Conservation (phyloP, 35 echinoderm and acorn worm species). For the Strongylocentrotus purpuratus region DNA sequence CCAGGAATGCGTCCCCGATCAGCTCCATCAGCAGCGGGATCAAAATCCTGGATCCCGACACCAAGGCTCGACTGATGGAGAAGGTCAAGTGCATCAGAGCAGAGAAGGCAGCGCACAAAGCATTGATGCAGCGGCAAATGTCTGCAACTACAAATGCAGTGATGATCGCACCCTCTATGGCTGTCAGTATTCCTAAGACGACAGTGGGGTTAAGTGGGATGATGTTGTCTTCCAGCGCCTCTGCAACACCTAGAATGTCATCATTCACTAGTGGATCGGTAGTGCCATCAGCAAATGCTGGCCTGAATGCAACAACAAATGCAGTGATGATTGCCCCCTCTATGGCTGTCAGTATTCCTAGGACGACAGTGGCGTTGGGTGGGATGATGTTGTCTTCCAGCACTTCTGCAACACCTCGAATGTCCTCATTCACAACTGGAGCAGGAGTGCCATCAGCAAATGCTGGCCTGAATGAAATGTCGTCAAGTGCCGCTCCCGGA, state of each 20-base stretch:
- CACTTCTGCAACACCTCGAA: neutral
- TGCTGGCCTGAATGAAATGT: neutral
- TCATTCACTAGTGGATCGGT: neutral
- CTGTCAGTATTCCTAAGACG: conserved; percentile 54
- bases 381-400: neutral
- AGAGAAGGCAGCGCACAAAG: conserved; percentile 41
- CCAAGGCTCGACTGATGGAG: conserved; percentile 71
- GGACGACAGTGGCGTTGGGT: neutral
- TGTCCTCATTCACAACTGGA: neutral
- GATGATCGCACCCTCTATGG: conserved; percentile 47
- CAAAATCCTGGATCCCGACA: conserved; percentile 75
- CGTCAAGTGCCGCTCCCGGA: conserved; percentile 17
- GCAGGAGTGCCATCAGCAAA: neutral
- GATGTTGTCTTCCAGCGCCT: conserved; percentile 7
- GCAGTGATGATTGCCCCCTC: conserved; percentile 52
- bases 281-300: neutral
- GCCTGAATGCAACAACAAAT: conserved; percentile 25
- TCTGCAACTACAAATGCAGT: conserved; percentile 47
- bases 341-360: conserved; percentile 57
- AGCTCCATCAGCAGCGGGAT: conserved; percentile 56
- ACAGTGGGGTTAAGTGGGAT: neutral
- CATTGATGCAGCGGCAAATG: neutral
- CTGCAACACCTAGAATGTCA: neutral
- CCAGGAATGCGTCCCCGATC: conserved; percentile 71
- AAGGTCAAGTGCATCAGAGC: conserved; percentile 80